Base-by-base conservation (phyloP, 2,113 vertebrate genomes). In the Hemicordylus capensis region DNA sequence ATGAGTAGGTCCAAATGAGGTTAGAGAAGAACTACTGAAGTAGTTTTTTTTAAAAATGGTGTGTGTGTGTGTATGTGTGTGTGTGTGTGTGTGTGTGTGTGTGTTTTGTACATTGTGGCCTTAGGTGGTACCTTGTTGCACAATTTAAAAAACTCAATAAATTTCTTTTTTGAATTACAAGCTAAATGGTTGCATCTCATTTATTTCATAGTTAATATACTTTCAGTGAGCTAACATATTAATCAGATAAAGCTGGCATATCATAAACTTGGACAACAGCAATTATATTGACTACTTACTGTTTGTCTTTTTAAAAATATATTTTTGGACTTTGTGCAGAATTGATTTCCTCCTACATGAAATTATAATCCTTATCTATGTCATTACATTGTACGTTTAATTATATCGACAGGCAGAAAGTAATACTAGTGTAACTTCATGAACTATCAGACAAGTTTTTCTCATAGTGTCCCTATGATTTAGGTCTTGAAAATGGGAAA, bases 271-370 rank as follows among this genome's bases (percentile, higher is more conserved):
- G 7, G 11, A 48, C 15, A 56, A 64, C 46, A 73, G 22, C 28
- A 83, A 76, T 81, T 70, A 73, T 2, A 75, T 26, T 88, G 78
- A 64, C 20, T 67, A 2, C 31, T 81, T 83, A 63, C 37, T 82
- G 37, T 91, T 83, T 39, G 51, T 34, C 6, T 54, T 78, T 81
- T 81, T 76, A 88, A 51, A 46, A 31, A 37, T 59, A 42, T 0
- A 22, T 79, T 78, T 78, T 70, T 89, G 78, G 83, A 89, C 86
- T 92, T 91, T 64, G 70, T 78, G 56, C 37, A 84, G 20, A 75
- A 85, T 91, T 93, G 90, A 88, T 90, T 94, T 90, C 80, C 61
- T 64, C 72, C 84, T 84, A 83, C n/a, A 64, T 73, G 69, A 89
- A 91, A 76, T 67, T 77, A 78, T 28, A 46, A 58, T 17, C 19